phyloP scores from a whole-genome alignment of 2,888 invertebrate genomes.

The Tuta absoluta region DNA sequence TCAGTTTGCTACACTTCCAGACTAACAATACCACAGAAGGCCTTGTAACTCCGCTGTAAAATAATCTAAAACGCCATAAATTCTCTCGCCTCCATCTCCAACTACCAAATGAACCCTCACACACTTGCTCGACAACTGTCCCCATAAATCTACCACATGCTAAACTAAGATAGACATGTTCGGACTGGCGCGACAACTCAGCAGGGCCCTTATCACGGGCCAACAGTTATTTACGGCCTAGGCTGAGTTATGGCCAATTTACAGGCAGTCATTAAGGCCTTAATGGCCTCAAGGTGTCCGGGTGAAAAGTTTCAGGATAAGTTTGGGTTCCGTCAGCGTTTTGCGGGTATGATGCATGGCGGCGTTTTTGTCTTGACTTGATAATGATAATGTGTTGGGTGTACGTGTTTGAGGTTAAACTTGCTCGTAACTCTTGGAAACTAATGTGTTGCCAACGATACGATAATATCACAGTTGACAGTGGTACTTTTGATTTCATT shows the following conservation, averaged over 20 bases:
- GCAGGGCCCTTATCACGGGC: constrained; percentile 75
- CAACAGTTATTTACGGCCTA: constrained; percentile 73
- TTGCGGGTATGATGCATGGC: constrained; percentile 48
- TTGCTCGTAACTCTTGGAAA: constrained; percentile 5
- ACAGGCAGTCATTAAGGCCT: constrained; percentile 79
- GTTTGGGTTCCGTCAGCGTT: constrained; percentile 66
- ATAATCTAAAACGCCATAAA: not conserved
- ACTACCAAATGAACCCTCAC: constrained; percentile 27
- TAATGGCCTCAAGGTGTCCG: constrained; percentile 79
- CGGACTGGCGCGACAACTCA: constrained; percentile 71
- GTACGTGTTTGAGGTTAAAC: constrained; percentile 1
- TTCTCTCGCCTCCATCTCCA: not conserved
- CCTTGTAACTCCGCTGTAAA: not conserved
- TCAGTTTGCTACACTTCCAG: too few relatives aligned
- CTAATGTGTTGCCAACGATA: not conserved
- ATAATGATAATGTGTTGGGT: constrained; percentile 35
- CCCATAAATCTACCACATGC: constrained; percentile 70
- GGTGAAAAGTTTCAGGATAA: constrained; percentile 70
- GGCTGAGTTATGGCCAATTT: constrained; percentile 80
- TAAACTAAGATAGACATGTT: constrained; percentile 75
- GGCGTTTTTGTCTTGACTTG: constrained; percentile 38
- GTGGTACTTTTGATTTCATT: too few relatives aligned
- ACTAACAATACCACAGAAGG: too few relatives aligned
- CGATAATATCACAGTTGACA: too few relatives aligned
- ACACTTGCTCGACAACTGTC: constrained; percentile 42